These are phyloP conservation scores for Drosophila tristis DNA, from an alignment of 1,140 invertebrate species.

Conservation along the genomic window DNA sequence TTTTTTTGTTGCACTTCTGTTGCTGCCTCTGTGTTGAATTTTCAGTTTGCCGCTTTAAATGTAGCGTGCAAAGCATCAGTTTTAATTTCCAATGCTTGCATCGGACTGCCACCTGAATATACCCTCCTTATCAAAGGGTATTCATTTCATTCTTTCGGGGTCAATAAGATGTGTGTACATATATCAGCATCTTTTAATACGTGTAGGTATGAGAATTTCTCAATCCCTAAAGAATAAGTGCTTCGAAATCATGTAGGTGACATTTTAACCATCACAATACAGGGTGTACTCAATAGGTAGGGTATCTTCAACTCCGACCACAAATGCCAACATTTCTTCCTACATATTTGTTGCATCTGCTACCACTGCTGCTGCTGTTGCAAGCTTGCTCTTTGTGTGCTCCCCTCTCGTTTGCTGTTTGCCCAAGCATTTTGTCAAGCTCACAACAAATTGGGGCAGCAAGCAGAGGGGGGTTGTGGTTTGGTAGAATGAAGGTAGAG, in stretches of 20 bases:
- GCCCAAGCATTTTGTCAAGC: conserved; percentile 70
- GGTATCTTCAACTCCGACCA: no score
- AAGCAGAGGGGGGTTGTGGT: background rate
- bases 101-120: conserved; percentile 67
- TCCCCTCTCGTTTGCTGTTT: conserved; percentile 31
- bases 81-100: conserved; percentile 79
- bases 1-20: conserved; percentile 6
- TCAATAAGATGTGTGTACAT: no score
- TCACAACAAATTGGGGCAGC: conserved; percentile 49
- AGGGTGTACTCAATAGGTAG: no score
- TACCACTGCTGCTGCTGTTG: conserved; percentile 16
- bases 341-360: conserved; percentile 3
- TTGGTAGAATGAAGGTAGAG: background rate
- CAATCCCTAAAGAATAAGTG: no score
- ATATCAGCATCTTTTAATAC: no score
- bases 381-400: conserved; percentile 15
- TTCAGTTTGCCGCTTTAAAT: conserved; percentile 72
- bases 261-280: no score
- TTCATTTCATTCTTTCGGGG: conserved; percentile 4
- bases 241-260: no score
- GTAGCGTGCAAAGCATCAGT: conserved; percentile 80
- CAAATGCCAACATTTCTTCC: no score
- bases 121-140: background rate
- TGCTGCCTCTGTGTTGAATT: conserved; percentile 34
- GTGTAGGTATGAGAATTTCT: no score